phyloP scores from a whole-genome alignment of 2,888 invertebrate genomes.

The Octonoba sinensis region DNA sequence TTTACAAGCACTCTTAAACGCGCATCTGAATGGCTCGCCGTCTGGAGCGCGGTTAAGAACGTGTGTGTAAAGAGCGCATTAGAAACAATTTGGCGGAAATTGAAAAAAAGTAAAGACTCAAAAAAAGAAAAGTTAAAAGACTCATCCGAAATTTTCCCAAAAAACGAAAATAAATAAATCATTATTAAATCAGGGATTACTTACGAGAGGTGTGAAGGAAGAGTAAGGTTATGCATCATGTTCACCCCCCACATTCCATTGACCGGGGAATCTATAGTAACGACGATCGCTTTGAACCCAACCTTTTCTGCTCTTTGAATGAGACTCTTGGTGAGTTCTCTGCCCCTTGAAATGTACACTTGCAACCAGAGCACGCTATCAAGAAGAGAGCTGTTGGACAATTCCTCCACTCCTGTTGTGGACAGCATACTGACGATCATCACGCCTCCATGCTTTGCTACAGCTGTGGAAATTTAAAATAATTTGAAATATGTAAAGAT shows the following conservation, averaged over 20 bases:
- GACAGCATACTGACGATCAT: conserved; percentile 88
- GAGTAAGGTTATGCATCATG: conserved; percentile 83
- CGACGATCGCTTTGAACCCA: conserved; percentile 86
- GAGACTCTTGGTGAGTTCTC: conserved; percentile 76
- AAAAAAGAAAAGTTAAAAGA: too few species aligned
- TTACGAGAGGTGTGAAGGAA: conserved; percentile 84
- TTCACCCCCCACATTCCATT: conserved; percentile 88
- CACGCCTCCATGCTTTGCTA: conserved; percentile 80
- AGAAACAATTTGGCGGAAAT: too few species aligned
- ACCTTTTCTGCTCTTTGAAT: conserved; percentile 84
- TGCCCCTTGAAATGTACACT: conserved; percentile 88
- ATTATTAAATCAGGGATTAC: conserved; percentile 16
- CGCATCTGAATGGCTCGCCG: too few species aligned
- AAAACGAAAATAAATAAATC: too few species aligned
- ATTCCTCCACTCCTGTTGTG: conserved; percentile 89
- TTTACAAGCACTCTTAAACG: too few species aligned
- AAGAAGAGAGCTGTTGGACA: conserved; percentile 80
- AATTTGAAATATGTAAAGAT: not conserved
- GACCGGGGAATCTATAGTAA: conserved; percentile 90
- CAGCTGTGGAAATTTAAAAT: conserved; percentile 75
- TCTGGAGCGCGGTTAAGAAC: too few species aligned
- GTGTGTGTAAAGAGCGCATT: too few species aligned
- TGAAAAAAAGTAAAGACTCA: too few species aligned
- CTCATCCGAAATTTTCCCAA: too few species aligned
- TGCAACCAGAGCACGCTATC: conserved; percentile 90